Percentiles rank a stretch among this genome's conserved stretches.
phyloP scores from a whole-genome alignment of 2,888 invertebrate species.

The Zaprionus obscuricornis region DNA sequence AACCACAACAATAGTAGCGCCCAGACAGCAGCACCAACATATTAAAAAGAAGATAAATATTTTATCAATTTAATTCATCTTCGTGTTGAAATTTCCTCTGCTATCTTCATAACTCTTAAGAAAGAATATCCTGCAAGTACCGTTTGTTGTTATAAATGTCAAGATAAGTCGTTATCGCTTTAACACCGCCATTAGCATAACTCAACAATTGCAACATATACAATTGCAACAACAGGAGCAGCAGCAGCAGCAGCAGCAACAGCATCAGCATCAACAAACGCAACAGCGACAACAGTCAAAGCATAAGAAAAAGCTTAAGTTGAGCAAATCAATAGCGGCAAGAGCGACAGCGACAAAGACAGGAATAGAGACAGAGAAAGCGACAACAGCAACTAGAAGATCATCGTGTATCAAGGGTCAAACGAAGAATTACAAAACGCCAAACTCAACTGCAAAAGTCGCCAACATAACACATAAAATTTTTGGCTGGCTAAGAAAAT shows the following conservation, averaged over 20 bases:
- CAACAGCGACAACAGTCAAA: not conserved
- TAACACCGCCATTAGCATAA: constrained; percentile 66
- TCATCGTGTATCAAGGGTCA: constrained; percentile 17
- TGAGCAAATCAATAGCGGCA: constrained; percentile 7
- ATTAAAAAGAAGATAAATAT: too few species aligned
- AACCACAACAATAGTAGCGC: not conserved
- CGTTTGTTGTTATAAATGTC: too few species aligned
- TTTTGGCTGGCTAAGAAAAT: constrained; percentile 72
- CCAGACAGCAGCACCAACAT: constrained; percentile 1
- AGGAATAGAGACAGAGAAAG: constrained; percentile 31
- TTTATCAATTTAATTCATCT: too few species aligned
- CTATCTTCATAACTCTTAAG: too few species aligned
- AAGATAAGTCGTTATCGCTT: constrained; percentile 72
- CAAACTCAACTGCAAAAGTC: constrained; percentile 76
- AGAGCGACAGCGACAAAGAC: not conserved
- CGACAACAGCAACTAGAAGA: not conserved
- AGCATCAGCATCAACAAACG: constrained; percentile 13
- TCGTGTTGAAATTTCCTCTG: too few species aligned
- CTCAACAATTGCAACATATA: constrained; percentile 50
- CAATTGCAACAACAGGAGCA: constrained; percentile 28
- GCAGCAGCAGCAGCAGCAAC: constrained; percentile 8
- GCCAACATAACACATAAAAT: constrained; percentile 79
- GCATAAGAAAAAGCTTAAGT: constrained; percentile 7
- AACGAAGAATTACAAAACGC: constrained; percentile 66
- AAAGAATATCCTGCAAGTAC: constrained; percentile 18